Evolutionary conservation across 2,113 vertebrate species (phyloP).

Genomic region (Sitta europaea): DNA sequence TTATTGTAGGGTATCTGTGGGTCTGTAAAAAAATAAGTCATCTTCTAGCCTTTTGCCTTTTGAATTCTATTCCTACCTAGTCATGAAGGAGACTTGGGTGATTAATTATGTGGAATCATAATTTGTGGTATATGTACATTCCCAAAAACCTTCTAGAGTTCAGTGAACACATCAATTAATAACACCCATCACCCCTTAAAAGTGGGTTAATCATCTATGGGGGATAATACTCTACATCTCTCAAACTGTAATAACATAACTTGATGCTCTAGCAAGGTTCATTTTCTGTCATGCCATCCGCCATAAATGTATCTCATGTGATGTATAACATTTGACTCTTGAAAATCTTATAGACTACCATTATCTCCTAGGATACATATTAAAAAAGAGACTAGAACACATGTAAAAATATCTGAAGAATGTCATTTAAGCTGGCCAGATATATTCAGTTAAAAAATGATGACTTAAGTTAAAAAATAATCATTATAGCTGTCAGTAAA

Average conservation of each 20-base stretch:
- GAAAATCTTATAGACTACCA: background rate
- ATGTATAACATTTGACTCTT: constrained; percentile 10
- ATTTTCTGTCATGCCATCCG: background rate
- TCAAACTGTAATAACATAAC: background rate
- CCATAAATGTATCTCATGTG: background rate
- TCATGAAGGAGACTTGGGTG: background rate
- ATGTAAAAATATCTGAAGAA: background rate
- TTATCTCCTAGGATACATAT: background rate
- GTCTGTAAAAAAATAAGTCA: background rate
- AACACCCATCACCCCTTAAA: constrained; percentile 14
- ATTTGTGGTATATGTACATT: background rate
- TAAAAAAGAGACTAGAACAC: background rate
- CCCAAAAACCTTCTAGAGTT: constrained; percentile 17
- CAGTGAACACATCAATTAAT: constrained; percentile 40
- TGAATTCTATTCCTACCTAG: background rate
- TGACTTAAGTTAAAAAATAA: constrained; percentile 12
- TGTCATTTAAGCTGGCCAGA: background rate
- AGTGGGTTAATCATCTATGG: constrained; percentile 13
- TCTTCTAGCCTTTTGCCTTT: background rate
- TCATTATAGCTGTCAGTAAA: background rate
- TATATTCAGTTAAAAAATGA: background rate
- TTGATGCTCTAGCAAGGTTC: background rate
- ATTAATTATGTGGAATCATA: background rate
- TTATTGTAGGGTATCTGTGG: background rate
- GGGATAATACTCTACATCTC: background rate